These are phyloP conservation scores for Euura lappo DNA, from an alignment of 1,140 invertebrate species.

Conservation along the genomic window DNA sequence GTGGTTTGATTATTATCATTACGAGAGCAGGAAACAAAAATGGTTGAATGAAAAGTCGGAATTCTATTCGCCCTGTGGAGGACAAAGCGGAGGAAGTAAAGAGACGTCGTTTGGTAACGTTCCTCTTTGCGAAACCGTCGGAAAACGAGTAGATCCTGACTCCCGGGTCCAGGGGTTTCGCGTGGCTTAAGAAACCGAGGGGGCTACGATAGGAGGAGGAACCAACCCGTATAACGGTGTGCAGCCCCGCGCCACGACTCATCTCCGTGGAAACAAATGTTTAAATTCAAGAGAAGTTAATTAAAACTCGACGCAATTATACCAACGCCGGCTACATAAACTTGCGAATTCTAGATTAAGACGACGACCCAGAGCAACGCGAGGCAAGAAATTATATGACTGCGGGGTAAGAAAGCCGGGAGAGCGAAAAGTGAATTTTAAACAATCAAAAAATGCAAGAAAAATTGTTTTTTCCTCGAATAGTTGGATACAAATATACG, in stretches of 20 bases:
- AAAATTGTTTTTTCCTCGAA: too few relatives aligned
- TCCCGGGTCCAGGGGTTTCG: neutral
- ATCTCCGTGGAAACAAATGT: slow-evolving; percentile 35
- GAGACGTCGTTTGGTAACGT: too few relatives aligned
- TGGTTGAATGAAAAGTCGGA: too few relatives aligned
- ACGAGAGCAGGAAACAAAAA: too few relatives aligned
- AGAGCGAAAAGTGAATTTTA: too few relatives aligned
- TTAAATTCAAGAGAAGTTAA: slow-evolving; percentile 47
- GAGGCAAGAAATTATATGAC: too few relatives aligned
- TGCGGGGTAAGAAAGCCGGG: too few relatives aligned
- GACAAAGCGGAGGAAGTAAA: too few relatives aligned
- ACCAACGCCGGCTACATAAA: slow-evolving; percentile 33
- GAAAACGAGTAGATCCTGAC: neutral
- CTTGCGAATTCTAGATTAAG: slow-evolving; percentile 16
- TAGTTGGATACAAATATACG: neutral
- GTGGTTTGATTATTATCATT: too few relatives aligned
- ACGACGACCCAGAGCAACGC: neutral
- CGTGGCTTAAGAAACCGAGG: neutral
- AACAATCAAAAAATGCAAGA: too few relatives aligned
- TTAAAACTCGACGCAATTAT: slow-evolving; percentile 48
- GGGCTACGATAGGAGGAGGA: neutral
- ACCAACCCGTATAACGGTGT: neutral
- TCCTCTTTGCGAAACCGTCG: neutral
- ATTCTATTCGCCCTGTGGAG: too few relatives aligned
- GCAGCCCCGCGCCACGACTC: neutral